Evolutionary conservation across 2,797 vertebrate genomes (phyloP).

Genomic region (Trachurus trachurus): DNA sequence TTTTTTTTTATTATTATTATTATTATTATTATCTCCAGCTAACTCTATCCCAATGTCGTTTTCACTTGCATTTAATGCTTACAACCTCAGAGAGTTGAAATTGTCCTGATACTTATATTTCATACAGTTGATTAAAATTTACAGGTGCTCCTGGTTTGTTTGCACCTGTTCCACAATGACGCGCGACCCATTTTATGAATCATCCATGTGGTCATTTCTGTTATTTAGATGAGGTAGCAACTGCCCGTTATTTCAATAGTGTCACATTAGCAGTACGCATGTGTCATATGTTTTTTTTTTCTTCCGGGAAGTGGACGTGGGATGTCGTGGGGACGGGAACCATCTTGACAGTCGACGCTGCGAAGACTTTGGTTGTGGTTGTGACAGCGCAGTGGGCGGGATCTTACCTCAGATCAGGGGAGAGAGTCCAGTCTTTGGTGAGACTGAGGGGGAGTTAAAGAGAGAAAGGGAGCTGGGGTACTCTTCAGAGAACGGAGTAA

Average conservation of each 20-base stretch:
- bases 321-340: slow-evolving; percentile 4
- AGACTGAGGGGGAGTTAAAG: slow-evolving; percentile 85
- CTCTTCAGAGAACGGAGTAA: slow-evolving; percentile 83
- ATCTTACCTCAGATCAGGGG: slow-evolving; percentile 80
- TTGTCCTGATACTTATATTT: neutral
- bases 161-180: neutral
- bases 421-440: slow-evolving; percentile 81
- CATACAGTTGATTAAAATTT: neutral
- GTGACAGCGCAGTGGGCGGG: slow-evolving; percentile 86
- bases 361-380: slow-evolving; percentile 55
- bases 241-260: accelerated
- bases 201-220: neutral
- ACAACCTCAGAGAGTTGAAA: neutral
- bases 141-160: neutral
- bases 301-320: slow-evolving; percentile 18
- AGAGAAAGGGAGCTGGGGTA: slow-evolving; percentile 80
- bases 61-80: neutral
- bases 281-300: neutral
- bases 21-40: no score
- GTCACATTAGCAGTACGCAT: neutral
- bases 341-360: slow-evolving; percentile 55
- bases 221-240: neutral
- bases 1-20: no score
- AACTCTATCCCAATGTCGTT: neutral
- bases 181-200: neutral